Base-by-base conservation (phyloP, 2,888 invertebrate genomes). In the Cylindroiulus punctatus region DNA sequence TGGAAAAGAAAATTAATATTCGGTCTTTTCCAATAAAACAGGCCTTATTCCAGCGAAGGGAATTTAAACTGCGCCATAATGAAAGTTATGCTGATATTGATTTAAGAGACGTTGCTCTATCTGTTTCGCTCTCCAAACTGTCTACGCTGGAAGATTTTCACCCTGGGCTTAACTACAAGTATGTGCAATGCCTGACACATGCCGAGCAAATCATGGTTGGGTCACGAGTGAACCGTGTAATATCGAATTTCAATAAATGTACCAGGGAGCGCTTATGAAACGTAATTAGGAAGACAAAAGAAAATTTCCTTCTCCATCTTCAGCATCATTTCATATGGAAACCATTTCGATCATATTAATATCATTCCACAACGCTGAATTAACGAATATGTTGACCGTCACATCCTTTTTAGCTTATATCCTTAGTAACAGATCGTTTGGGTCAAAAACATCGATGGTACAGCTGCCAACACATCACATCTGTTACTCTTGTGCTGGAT, bases 1-100 rank as follows among this genome's bases (percentile, higher is more conserved):
- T 76, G 14, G 76, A 12, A 76, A 76, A 76, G 76, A 76, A 76
- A 76, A 76, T 76, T 76, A 76, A 76, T 76, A 76, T 76, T 76
- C 30, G 14, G 76, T 76, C 76, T 26, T 76, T 76, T 76, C 76
- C 76, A 76, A 76, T 76, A 76, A 76, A 76, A 76, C 30, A 30
- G 30, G 30, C 76, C 30, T 76, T 76, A 76, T 76, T 76, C 76
- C 22, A 76, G 76, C 76, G 76, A 76, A 30, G 76, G 76, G 76
- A 76, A 76, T 76, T 76, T 76, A 76, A 76, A 76, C 10, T 76
- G 76, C 30, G 30, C 76, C 76, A 76, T 76, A 76, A 76, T 76
- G 30, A 76, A 76, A 76, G 30, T 76, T 76, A 76, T 76, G 76
- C 76, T 76, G 76, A 76, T 76, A 76, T 76, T 76, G 76, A 76